phyloP scores from a whole-genome alignment of 2,113 vertebrate species.

The Leptobrachium leishanense region DNA sequence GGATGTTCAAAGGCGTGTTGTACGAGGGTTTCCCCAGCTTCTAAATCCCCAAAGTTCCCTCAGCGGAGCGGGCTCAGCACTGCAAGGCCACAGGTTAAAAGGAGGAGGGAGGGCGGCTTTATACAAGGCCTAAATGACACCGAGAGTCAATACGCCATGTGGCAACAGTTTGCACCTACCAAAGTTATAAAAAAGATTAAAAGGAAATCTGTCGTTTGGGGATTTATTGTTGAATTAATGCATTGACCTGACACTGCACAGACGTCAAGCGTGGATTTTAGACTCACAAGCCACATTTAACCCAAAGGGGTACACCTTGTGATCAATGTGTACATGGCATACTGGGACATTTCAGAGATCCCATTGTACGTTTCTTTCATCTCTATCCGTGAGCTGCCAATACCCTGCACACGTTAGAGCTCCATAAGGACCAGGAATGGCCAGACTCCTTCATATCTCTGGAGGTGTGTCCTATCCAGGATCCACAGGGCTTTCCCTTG shows the following conservation, averaged over 20 bases:
- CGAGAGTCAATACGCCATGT: conserved; percentile 26
- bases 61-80: conserved; percentile 22
- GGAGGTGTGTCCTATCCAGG: too few relatives aligned
- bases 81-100: conserved; percentile 23
- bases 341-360: conserved; percentile 9
- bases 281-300: neutral
- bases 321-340: conserved; percentile 7
- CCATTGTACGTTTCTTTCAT: too few relatives aligned
- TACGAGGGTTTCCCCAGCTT: conserved; percentile 31
- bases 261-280: too few relatives aligned
- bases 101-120: conserved; percentile 27
- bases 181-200: conserved; percentile 23
- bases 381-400: too few relatives aligned
- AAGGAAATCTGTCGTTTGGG: conserved; percentile 28
- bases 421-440: too few relatives aligned
- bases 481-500: too few relatives aligned
- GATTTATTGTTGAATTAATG: neutral
- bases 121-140: neutral
- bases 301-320: conserved; percentile 20
- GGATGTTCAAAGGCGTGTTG: conserved; percentile 44
- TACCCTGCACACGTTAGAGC: too few relatives aligned
- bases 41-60: conserved; percentile 21
- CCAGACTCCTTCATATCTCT: too few relatives aligned
- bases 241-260: too few relatives aligned
- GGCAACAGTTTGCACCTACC: conserved; percentile 38